phyloP scores from a whole-genome alignment of 1,140 invertebrate species.

The Scaptomyza montana region DNA sequence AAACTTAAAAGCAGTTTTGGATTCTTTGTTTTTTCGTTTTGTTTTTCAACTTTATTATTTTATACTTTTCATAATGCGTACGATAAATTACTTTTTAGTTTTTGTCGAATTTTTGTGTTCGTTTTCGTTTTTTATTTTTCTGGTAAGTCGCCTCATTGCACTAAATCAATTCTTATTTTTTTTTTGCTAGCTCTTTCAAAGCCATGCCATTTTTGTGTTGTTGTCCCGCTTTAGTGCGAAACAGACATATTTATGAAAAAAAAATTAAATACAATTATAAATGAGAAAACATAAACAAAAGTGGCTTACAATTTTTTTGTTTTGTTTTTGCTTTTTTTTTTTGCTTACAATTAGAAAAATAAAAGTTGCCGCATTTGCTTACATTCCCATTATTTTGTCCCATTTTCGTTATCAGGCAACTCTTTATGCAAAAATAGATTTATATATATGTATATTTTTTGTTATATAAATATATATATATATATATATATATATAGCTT shows the following conservation, averaged over 20 bases:
- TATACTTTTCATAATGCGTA: conserved; percentile 37
- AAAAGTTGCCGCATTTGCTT: conserved; percentile 35
- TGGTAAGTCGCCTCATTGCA: conserved; percentile 62
- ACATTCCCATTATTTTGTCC: conserved; percentile 27
- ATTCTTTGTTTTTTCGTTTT: conserved; percentile 14
- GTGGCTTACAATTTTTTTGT: conserved; percentile 38
- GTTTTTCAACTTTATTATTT: conserved; percentile 40
- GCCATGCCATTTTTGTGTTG: conserved; percentile 37
- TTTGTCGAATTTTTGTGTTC: conserved; percentile 37
- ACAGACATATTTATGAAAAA: conserved; percentile 48
- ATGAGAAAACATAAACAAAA: conserved; percentile 57
- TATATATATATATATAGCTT: conserved; percentile 16
- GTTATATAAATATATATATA: conserved; percentile 22
- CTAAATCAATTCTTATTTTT: conserved; percentile 38
- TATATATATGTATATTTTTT: conserved; percentile 14
- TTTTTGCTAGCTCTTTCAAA: conserved; percentile 31
- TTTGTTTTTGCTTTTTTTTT: too few species aligned
- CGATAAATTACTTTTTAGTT: conserved; percentile 20
- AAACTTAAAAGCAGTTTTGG: too few species aligned
- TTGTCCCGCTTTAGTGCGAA: conserved; percentile 44
- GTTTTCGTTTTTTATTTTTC: too few species aligned
- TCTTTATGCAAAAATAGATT: conserved; percentile 52
- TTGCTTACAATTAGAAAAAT: conserved; percentile 49
- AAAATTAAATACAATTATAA: conserved; percentile 11
- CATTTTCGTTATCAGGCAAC: conserved; percentile 43